These are phyloP conservation scores for Platynereis dumerilii DNA, from an alignment of 2,888 invertebrate species.

Conservation along the genomic window DNA sequence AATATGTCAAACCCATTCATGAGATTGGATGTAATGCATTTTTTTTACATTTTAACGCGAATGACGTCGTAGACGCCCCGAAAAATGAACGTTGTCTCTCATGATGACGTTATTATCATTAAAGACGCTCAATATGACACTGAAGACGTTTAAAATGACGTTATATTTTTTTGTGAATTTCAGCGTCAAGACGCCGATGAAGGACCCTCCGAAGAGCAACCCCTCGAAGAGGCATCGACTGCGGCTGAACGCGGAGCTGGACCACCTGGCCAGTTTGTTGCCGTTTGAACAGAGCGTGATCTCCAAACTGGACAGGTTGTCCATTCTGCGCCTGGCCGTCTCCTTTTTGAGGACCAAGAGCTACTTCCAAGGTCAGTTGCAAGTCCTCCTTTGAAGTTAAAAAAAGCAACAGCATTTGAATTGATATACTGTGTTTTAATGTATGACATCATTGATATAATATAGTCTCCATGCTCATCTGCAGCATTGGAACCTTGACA, in stretches of 20 bases:
- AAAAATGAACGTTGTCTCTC: no score
- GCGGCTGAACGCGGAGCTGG: constrained; percentile 96
- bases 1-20: no score
- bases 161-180: constrained; percentile 43
- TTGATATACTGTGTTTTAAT: background rate
- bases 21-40: no score
- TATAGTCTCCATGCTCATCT: no score
- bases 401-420: background rate
- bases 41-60: no score
- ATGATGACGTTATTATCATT: no score
- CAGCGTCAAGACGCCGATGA: constrained; percentile 86
- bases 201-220: constrained; percentile 69
- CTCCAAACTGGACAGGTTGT: constrained; percentile 96
- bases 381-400: background rate
- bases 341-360: constrained; percentile 98
- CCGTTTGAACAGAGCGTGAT: constrained; percentile 98
- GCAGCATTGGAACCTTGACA: no score
- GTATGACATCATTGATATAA: background rate
- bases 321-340: constrained; percentile 95
- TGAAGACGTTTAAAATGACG: no score
- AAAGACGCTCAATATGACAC: no score
- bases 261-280: constrained; percentile 80
- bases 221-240: constrained; percentile 98
- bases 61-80: no score
- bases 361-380: constrained; percentile 93